Evolutionary conservation across 2,113 vertebrate genomes (phyloP).

Genomic region (Cephalophus harveyi): DNA sequence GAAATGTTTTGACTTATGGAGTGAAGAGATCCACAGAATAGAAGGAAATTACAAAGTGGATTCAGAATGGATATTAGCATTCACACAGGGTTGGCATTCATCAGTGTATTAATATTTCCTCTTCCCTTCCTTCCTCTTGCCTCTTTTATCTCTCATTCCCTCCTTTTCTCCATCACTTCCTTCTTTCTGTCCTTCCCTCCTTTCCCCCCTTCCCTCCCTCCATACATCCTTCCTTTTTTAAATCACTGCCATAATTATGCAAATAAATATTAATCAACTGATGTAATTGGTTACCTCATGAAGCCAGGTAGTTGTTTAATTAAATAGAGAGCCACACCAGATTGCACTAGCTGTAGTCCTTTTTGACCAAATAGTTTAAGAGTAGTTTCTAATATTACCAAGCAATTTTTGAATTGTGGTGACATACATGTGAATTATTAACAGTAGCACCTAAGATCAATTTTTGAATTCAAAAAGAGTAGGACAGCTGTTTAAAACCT

Average conservation of each 20-base stretch:
- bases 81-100: neutral
- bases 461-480: neutral
- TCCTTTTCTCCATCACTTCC: neutral
- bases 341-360: neutral
- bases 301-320: conserved; percentile 16
- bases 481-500: neutral
- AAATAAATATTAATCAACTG: neutral
- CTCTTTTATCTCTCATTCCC: neutral
- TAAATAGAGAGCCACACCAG: neutral
- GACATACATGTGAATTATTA: neutral
- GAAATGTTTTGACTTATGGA: conserved; percentile 49
- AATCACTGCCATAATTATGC: neutral
- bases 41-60: neutral
- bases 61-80: neutral
- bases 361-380: neutral
- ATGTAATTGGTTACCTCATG: neutral
- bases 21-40: neutral
- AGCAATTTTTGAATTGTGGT: neutral
- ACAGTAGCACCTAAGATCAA: neutral
- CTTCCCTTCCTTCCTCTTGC: neutral
- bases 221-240: neutral
- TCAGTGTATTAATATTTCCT: neutral
- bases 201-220: neutral
- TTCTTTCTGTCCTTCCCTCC: neutral
- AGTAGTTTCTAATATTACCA: neutral